Evolutionary conservation across 2,888 invertebrate genomes (phyloP), one percentile per base, ranked within the genome.

Genomic region (Pediacus dermestoides): DNA sequence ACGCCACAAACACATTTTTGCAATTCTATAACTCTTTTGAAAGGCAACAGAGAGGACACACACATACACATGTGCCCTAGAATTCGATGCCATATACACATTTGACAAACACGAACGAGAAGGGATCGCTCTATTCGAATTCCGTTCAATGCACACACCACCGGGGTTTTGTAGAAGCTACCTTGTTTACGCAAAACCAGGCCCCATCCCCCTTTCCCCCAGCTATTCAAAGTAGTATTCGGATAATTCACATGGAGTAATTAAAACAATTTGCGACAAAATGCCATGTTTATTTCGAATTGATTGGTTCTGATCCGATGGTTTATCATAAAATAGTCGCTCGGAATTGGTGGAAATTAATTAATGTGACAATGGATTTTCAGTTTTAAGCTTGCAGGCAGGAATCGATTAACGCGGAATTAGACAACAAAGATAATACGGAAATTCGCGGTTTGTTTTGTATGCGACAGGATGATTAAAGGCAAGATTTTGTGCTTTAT

Each of bases 251-350:
- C 21, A 18, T n/a, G 6, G 21, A 18, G 6, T 18, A 18, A 18
- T 18, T 18, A 18, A 18, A 18, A 18, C 21, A 18, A 18, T 18
- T 18, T 18, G 21, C 21, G 21, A 18, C 21, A 18, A 18, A n/a
- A 18, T 18, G 21, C 21, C n/a, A 18, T 18, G 21, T 18, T 18
- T 18, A 18, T 18, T 18, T 18, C 6, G 21, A 18, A 7, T 18
- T 18, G 21, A 18, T 18, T 18, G 21, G n/a, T 18, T 18, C n/a
- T 18, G 21, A 18, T 18, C 6, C 21, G 21, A 7, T 18, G 21
- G 6, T n/a, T n/a, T n/a, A n/a, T n/a, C n/a, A n/a, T n/a, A n/a
- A n/a, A n/a, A n/a, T n/a, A n/a, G n/a, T n/a, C n/a, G n/a, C n/a
- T n/a, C n/a, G n/a, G n/a, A n/a, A n/a, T n/a, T n/a, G n/a, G n/a